These are phyloP conservation scores for Itoplectis maculator DNA, from an alignment of 2,888 invertebrate species.

Conservation along the genomic window DNA sequence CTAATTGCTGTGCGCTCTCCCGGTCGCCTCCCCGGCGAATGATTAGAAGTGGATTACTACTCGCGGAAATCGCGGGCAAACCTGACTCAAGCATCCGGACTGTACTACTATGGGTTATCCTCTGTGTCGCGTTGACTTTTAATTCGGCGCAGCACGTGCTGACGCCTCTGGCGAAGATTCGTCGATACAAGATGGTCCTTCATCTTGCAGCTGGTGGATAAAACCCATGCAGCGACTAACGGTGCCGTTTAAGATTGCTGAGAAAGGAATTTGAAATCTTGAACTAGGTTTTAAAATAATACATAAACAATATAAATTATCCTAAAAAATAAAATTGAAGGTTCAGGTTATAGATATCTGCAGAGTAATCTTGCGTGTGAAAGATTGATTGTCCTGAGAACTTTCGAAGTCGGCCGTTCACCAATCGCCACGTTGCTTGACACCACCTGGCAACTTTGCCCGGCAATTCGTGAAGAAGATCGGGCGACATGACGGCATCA, in stretches of 20 bases:
- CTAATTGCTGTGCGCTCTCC: slow-evolving; percentile 65
- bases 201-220: neutral
- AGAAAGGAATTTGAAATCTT: no score
- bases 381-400: slow-evolving; percentile 13
- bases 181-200: neutral
- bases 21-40: slow-evolving; percentile 44
- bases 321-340: neutral
- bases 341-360: neutral
- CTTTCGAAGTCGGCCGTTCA: slow-evolving; percentile 14
- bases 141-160: neutral
- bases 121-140: slow-evolving; percentile 22
- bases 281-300: no score
- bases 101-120: slow-evolving; percentile 19
- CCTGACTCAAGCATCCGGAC: slow-evolving; percentile 19
- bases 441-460: slow-evolving; percentile 39
- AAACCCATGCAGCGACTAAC: no score
- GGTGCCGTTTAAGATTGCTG: no score
- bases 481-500: slow-evolving; percentile 60
- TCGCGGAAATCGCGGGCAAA: slow-evolving; percentile 64
- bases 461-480: slow-evolving; percentile 52
- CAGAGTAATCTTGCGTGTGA: neutral
- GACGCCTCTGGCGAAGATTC: neutral
- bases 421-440: neutral
- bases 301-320: no score
- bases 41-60: slow-evolving; percentile 68